Base-by-base conservation (phyloP, 1,140 invertebrate genomes). In the Heliothis subflexa region DNA sequence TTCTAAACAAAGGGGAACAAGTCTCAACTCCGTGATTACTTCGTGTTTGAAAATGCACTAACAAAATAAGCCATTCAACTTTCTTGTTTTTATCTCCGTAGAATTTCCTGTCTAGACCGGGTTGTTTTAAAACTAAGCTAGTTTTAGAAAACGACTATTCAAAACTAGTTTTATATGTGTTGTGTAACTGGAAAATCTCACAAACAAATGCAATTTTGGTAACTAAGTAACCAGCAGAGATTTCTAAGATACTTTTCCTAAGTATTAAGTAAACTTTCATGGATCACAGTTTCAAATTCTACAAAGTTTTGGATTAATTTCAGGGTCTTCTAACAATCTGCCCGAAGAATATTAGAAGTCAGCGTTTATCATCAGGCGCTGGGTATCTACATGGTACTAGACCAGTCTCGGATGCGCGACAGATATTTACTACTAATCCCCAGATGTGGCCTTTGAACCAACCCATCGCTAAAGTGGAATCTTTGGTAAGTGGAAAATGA, bases 401-500 rank as follows among this genome's bases (percentile, higher is more conserved):
- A 49, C 95, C 94, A n/a, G 75, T 97, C 1, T 97, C 96, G 1
- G 95, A 95, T 1, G 96, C 96, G 2, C 93, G 90, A 61, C 97
- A 97, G 83, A 94, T 95, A 50, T 97, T 95, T 85, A 95, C 96
- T 18, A 96, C 96, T 1, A 94, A 97, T 83, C 93, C 95, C 78
- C 91, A 94, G 4, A 73, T 96, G 13, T 97, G 96, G 95, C 97
- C 97, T 4, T 81, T 97, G 2, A 97, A 95, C 80, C 93, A 97
- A 86, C 96, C 97, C 1, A 83, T 97, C 16, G 94, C 95, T 4
- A 98, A 90, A 80, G 78, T 96, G 11, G 97, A 97, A 86, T 95
- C 96, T 0, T 84, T 95, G 61, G 93, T 96, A 73, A 88, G 84
- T 59, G 10, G 18, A 10, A 59, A 21, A 28, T 0, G 18, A 25